These are phyloP conservation scores for Cancer borealis DNA, from an alignment of 2,888 invertebrate genomes.

Conservation along the genomic window DNA sequence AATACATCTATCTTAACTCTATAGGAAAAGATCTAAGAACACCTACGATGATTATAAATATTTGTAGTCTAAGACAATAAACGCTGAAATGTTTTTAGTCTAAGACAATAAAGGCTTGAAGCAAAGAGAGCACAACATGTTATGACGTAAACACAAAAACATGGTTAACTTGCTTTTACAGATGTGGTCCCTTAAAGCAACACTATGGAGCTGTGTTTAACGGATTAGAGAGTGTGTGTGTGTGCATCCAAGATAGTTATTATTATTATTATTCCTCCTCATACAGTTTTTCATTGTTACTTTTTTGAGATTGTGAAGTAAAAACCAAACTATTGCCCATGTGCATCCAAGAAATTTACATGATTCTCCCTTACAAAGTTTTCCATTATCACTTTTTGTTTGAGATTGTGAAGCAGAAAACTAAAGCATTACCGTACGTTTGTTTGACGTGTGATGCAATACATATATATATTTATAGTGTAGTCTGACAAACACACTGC, in stretches of 20 bases:
- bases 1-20: not conserved
- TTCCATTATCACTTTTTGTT: not conserved
- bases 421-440: not conserved
- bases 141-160: not conserved
- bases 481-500: not conserved
- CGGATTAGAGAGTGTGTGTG: not conserved
- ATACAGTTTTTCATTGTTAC: not conserved
- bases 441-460: not conserved
- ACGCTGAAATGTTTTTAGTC: not conserved
- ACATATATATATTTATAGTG: not conserved
- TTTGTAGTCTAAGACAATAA: constrained; percentile 3
- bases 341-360: not conserved
- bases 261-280: no score
- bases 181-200: constrained; percentile 25
- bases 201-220: not conserved
- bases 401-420: not conserved
- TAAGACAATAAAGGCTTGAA: constrained; percentile 33
- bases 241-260: not conserved
- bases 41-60: not conserved
- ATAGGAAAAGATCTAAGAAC: not conserved
- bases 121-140: constrained; percentile 24
- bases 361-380: not conserved
- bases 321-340: not conserved
- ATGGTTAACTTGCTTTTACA: constrained; percentile 25
- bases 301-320: not conserved